Evolutionary conservation across 2,888 invertebrate genomes (phyloP), one percentile per base, ranked within the genome.

Genomic region (Lasioglossum pauxillum): DNA sequence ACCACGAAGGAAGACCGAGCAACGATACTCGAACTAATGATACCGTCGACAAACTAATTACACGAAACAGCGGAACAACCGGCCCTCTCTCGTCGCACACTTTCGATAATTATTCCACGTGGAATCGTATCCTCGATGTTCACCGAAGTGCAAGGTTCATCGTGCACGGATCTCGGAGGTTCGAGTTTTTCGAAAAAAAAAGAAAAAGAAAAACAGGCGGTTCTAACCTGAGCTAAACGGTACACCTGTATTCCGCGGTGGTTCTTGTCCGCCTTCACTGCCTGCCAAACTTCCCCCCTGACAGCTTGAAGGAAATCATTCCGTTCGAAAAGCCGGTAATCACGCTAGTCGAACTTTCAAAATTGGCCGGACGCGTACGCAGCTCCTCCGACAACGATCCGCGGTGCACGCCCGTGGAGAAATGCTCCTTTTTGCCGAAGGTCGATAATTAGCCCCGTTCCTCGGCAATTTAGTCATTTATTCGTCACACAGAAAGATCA

Each of bases 401-500:
- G 60, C 60, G 31, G 16, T 64, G 79, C 73, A 79, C 60, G 31
- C 53, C 72, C 74, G 44, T 72, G 75, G 69, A 35, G 67, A 75
- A 72, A 64, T 46, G 64, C 46, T 69, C 27, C 60, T 81, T 85
- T 79, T 71, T 87, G 38, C 64, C 85, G 85, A 86, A 81, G 88
- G 84, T 86, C 86, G 82, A 90, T 85, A 89, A 90, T 90, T 89
- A 90, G 77, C 88, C 85, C 78, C 69, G 84, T 90, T 85, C 83
- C 86, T 82, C 49, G 74, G 86, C 89, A 90, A 90, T 90, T 90
- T 90, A 88, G 85, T 86, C 82, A 83, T 90, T 90, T 84, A 84
- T 86, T 89, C 75, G 84, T 86, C 85, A 84, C 84, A 78, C 57
- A 57, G 35, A 5, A 41, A 53, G 53, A 53, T 53, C 49, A 27